phyloP scores from a whole-genome alignment of 2,888 invertebrate genomes.

The Temnothorax unifasciatus region DNA sequence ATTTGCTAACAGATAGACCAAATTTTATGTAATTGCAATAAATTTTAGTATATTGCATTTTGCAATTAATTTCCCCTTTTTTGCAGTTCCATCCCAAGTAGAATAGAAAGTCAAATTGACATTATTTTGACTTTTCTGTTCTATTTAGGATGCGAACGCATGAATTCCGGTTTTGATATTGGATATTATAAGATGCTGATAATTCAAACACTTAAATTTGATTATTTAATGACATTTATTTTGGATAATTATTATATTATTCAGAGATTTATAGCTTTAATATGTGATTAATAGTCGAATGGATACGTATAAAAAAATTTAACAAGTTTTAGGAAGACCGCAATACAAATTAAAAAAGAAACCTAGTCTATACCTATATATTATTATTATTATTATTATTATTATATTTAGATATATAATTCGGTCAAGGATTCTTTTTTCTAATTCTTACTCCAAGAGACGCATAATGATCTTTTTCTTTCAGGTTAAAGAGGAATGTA shows the following conservation, averaged over 20 bases:
- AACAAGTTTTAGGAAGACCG: neutral
- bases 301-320: neutral
- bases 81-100: neutral
- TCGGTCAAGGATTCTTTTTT: neutral
- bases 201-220: neutral
- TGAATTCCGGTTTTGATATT: neutral
- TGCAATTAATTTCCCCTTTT: neutral
- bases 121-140: too few species aligned
- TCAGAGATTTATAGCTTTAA: neutral
- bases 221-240: neutral
- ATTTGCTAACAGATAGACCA: neutral
- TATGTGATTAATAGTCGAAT: neutral
- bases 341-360: neutral
- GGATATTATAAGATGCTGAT: neutral
- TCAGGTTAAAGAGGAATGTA: constrained; percentile 77
- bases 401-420: neutral
- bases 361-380: constrained; percentile 13
- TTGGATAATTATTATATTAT: neutral
- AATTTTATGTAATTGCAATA: neutral
- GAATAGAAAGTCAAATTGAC: too few species aligned
- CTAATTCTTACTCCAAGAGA: neutral
- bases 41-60: neutral
- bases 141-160: neutral
- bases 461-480: neutral
- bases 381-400: too few species aligned